Percentiles rank a stretch among this genome's conserved stretches.
Conservation (phyloP, 2,888 invertebrate genomes). For the Drosophila melanosoma region DNA sequence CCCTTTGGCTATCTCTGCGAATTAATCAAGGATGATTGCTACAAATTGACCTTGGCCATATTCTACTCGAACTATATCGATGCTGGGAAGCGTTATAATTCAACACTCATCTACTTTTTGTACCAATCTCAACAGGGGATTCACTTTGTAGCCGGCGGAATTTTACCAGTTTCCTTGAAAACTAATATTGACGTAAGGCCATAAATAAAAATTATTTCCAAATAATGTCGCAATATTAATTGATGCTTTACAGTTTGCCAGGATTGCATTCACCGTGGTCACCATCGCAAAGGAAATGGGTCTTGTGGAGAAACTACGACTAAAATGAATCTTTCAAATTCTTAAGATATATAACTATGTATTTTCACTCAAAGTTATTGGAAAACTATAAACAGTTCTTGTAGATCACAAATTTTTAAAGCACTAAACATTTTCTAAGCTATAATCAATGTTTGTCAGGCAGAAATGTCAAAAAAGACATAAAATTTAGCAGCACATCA, state of each 20-base stretch:
- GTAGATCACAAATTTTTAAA: neutral
- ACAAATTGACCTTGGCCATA: constrained; percentile 22
- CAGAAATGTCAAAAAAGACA: neutral
- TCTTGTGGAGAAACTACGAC: constrained; percentile 36
- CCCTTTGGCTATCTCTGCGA: constrained; percentile 60
- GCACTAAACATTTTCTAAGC: neutral
- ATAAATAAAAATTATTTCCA: neutral
- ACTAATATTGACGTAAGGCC: constrained; percentile 44
- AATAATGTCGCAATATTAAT: neutral
- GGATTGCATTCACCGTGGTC: constrained; percentile 58
- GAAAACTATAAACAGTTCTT: neutral
- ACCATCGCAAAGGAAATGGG: constrained; percentile 51
- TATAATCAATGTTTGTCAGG: neutral
- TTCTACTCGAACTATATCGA: constrained; percentile 51
- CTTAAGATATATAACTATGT: neutral
- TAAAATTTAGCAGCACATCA: neutral
- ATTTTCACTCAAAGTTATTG: neutral
- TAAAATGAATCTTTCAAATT: neutral
- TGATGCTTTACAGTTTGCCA: constrained; percentile 42
- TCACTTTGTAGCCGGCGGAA: constrained; percentile 38
- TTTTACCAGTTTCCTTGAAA: constrained; percentile 42
- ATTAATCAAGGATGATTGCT: constrained; percentile 41
- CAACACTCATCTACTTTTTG: constrained; percentile 43
- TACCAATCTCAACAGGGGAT: constrained; percentile 36
- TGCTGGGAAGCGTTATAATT: constrained; percentile 43